Conservation (phyloP, 2,888 invertebrate genomes). For the Lasioglossum calceatum region DNA sequence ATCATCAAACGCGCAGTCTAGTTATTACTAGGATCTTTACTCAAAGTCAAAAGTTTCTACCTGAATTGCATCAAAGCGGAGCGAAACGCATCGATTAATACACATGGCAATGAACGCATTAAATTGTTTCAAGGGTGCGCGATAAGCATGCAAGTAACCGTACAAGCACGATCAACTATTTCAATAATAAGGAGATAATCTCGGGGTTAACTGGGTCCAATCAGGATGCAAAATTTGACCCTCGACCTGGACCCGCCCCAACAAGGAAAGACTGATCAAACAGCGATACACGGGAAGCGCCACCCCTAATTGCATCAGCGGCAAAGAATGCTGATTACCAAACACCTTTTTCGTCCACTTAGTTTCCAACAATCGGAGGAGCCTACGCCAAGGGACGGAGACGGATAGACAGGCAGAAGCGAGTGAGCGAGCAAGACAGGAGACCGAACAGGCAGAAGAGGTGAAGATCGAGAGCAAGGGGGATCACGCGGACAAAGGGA, state of each 20-base stretch:
- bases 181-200: not conserved
- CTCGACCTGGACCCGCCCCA: not conserved
- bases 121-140: not conserved
- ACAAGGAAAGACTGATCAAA: not conserved
- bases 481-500: constrained; percentile 15
- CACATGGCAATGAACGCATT: not conserved
- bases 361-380: not conserved
- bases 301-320: not conserved
- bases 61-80: no score
- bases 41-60: no score
- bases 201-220: not conserved
- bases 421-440: not conserved
- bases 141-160: not conserved
- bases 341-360: not conserved
- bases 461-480: constrained; percentile 36
- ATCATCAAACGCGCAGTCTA: no score
- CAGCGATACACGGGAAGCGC: no score
- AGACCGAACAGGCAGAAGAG: not conserved
- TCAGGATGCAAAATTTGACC: not conserved
- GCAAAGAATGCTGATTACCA: not conserved
- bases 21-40: no score
- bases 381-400: not conserved
- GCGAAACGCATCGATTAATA: not conserved
- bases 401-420: not conserved
- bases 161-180: not conserved